Evolutionary conservation across 1,140 invertebrate species (phyloP), one percentile per base, ranked within the genome.

Genomic region (Diploscapter pachys): DNA sequence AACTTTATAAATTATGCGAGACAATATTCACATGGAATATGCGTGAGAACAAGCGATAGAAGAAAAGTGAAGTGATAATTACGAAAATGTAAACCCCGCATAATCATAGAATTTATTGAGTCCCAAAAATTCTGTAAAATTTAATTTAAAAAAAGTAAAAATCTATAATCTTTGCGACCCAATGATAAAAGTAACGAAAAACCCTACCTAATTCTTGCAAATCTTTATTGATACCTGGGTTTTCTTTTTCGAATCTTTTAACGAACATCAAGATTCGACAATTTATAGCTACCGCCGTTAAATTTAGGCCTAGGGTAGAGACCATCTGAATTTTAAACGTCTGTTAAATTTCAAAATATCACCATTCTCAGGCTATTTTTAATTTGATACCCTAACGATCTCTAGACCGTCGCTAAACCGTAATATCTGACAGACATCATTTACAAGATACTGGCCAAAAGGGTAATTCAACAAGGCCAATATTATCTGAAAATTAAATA

Each of bases 381-480:
- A 50, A 49, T 66, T 31, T 52, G 56, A 13, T 50, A 70, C 68
- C 13, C 55, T 8, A 70, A 70, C 68, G 4, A 70, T 50, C 31
- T 70, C 68, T 59, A 70, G 59, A 61, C 68, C 55, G 54, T 70
- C 63, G 53, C 68, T 70, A 50, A 70, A 70, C 63, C 68, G 55
- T 3, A 70, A 52, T 49, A 51, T 70, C 51, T 59, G 62, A 61
- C 68, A 70, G 0, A 70, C 68, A 70, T 70, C 68, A 11, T 70
- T 70, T 13, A 13, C 52, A 13, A 61, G 59, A 52, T 70, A 61
- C 63, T 70, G 13, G 6, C 68, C 68, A 13, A 70, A 59, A 13
- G 68, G 68, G 62, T 70, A 70, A 5, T 70, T 70, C 56, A 70
- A 59, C 52, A 70, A 70, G 4, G 68, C 68, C n/a, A 61, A 70